Conservation (phyloP, 2,113 vertebrate species). For the Riparia riparia region DNA sequence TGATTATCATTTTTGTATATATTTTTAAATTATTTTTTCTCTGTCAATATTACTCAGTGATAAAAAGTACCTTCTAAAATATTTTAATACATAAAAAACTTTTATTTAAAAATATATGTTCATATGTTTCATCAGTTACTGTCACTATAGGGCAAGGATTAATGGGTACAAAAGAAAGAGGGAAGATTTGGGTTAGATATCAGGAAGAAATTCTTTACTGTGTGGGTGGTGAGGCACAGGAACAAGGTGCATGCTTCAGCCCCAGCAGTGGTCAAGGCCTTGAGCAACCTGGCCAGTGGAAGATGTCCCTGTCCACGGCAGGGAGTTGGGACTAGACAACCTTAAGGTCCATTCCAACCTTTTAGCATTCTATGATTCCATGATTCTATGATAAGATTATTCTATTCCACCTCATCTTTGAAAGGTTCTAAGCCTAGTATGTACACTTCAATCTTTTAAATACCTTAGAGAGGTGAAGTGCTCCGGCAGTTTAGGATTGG, state of each 20-base stretch:
- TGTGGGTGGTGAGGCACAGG: accelerated
- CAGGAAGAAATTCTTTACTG: not conserved
- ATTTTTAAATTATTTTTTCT: not conserved
- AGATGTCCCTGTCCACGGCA: not conserved
- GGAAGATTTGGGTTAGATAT: not conserved
- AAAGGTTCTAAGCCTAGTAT: not conserved
- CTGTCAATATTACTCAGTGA: not conserved
- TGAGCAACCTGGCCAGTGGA: not conserved
- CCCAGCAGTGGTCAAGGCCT: not conserved
- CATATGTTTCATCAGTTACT: not conserved
- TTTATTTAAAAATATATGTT: accelerated
- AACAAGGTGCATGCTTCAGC: not conserved
- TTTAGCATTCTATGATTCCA: not conserved
- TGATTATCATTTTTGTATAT: not conserved
- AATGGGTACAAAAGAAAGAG: not conserved
- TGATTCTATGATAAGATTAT: not conserved
- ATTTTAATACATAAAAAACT: not conserved
- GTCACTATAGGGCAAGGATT: no score
- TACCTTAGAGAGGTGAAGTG: not conserved
- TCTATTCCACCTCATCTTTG: not conserved
- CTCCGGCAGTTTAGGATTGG: accelerated
- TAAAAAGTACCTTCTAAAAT: not conserved
- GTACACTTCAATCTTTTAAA: not conserved
- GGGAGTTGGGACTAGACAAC: not conserved
- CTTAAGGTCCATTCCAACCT: not conserved